phyloP scores from a whole-genome alignment of 2,888 invertebrate species.

The Idaea straminata region DNA sequence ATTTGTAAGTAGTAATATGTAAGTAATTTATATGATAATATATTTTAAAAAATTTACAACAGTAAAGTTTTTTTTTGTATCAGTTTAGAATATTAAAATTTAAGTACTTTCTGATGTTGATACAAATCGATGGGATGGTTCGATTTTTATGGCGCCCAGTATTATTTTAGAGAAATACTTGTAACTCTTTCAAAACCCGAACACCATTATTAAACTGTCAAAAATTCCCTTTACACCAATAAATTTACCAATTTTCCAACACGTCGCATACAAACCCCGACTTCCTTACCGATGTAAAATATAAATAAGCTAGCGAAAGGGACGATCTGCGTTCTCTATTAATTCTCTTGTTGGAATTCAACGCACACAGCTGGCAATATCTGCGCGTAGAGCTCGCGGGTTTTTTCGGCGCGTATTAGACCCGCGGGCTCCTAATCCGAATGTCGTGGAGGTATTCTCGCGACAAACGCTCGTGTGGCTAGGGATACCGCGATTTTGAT shows the following conservation, averaged over 20 bases:
- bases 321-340: conserved; percentile 29
- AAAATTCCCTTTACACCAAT: background rate
- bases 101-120: too few species aligned
- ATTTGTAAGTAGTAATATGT: too few species aligned
- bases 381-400: conserved; percentile 47
- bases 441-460: conserved; percentile 59
- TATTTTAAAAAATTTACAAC: too few species aligned
- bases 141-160: too few species aligned
- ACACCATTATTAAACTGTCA: background rate
- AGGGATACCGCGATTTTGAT: conserved; percentile 28
- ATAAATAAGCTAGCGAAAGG: conserved; percentile 1
- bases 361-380: conserved; percentile 52
- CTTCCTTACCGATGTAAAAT: background rate
- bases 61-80: too few species aligned
- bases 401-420: conserved; percentile 41
- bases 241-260: background rate
- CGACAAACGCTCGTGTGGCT: conserved; percentile 38
- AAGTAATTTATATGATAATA: too few species aligned
- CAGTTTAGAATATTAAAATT: too few species aligned
- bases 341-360: conserved; percentile 54
- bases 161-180: conserved; percentile 8
- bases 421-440: conserved; percentile 55
- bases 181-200: background rate
- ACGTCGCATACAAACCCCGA: background rate
- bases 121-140: too few species aligned